phyloP scores from a whole-genome alignment of 2,888 invertebrate genomes.

The Heliconius hortense region DNA sequence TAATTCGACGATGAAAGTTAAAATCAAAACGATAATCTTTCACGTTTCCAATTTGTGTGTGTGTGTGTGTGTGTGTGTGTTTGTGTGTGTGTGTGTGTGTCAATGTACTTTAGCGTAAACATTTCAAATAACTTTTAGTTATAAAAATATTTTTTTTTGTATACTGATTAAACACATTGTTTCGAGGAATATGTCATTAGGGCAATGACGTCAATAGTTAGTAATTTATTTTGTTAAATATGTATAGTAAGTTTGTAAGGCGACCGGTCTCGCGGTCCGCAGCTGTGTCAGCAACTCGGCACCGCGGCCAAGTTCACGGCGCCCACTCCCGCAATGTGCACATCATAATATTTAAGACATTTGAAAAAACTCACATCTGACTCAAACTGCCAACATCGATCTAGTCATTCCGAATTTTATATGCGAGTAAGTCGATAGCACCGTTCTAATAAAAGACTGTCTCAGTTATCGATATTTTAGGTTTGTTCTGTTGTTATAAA shows the following conservation, averaged over 20 bases:
- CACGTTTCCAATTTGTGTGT: neutral
- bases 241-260: neutral
- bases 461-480: neutral
- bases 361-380: neutral
- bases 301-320: constrained; percentile 59
- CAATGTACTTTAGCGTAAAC: neutral
- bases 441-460: neutral
- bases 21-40: neutral
- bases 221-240: neutral
- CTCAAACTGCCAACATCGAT: neutral
- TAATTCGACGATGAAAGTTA: neutral
- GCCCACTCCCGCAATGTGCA: constrained; percentile 9
- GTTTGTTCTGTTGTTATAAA: neutral
- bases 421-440: neutral
- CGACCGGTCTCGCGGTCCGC: neutral
- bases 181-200: neutral
- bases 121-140: neutral
- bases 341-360: neutral
- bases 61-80: neutral
- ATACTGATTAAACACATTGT: neutral
- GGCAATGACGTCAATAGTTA: neutral
- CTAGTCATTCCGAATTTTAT: neutral
- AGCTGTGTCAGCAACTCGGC: constrained; percentile 42
- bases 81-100: neutral
- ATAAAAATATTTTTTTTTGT: neutral